phyloP scores from a whole-genome alignment of 2,113 vertebrate genomes.

The Caranx melampygus region DNA sequence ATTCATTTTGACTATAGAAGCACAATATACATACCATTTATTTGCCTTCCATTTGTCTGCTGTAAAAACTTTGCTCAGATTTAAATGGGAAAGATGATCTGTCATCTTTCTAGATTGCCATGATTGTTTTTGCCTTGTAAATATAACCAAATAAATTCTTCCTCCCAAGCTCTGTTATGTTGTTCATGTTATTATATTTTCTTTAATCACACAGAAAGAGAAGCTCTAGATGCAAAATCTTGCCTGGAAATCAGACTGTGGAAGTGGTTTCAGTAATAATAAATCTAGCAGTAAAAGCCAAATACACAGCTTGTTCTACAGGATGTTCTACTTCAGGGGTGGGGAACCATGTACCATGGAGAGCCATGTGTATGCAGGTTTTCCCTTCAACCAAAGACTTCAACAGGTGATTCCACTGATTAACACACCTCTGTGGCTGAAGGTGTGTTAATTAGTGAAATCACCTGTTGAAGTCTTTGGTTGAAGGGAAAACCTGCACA shows the following conservation, averaged over 20 bases:
- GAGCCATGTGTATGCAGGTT: too few relatives aligned
- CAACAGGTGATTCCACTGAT: too few relatives aligned
- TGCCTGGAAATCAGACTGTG: too few relatives aligned
- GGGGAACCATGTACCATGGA: too few relatives aligned
- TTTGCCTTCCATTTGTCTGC: constrained; percentile 37
- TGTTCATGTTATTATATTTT: not conserved
- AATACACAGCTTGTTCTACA: not conserved
- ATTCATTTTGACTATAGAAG: constrained; percentile 61
- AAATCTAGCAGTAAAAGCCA: too few relatives aligned
- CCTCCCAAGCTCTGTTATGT: constrained; percentile 2
- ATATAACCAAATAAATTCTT: constrained; percentile 71
- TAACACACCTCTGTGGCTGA: too few relatives aligned
- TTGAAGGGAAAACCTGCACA: too few relatives aligned
- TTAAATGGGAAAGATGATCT: constrained; percentile 14
- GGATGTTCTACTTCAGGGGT: too few relatives aligned
- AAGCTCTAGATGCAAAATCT: not conserved
- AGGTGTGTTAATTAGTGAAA: too few relatives aligned
- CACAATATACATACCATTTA: constrained; percentile 55
- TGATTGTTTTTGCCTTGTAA: constrained; percentile 53
- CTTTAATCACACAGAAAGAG: not conserved
- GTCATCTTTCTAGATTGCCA: constrained; percentile 21
- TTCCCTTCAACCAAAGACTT: too few relatives aligned
- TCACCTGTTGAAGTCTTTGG: too few relatives aligned
- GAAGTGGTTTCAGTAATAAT: not conserved
- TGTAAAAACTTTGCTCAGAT: constrained; percentile 39